Base-by-base conservation (phyloP, 1,140 invertebrate genomes). In the Diorhabda carinulata region DNA sequence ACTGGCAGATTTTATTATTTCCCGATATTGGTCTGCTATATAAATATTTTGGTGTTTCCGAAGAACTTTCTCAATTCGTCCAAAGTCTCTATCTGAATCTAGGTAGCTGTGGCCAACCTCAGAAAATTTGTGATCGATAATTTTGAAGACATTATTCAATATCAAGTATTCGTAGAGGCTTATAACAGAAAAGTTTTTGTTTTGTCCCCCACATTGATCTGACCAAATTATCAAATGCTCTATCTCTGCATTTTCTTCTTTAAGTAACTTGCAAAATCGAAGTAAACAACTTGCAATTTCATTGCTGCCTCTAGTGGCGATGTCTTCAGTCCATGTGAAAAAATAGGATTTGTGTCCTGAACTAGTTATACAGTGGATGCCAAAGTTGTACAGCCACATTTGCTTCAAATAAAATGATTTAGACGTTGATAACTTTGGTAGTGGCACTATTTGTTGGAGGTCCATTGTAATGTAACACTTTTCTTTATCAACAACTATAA, bases 351-450 rank as follows among this genome's bases (percentile, higher is more conserved):
- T 70, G 10, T 45, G 3, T 58, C 43, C 60, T 6, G 7, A 40
- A 42, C 10, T 52, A 6, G 56, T 66, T 8, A 69, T 67, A 25
- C 4, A 61, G 10, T 75, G 74, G 43, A 73, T 67, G 2, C 70
- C 61, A 47, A 73, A 70, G 61, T 73, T 72, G 59, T 75, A 72
- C 61, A 76, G 68, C 70, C 71, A 76, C 45, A 77, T 64, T 57
- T 78, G 77, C 6, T 72, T 8, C 59, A 70, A 57, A 64, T 76
- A 76, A 69, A 76, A 77, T 6, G 73, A 70, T 61, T 76, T 75
- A n/a, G 70, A 75, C 43, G 73, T 76, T 25, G 65, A 61, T 61
- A 78, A n/a, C 66, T 72, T 74, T 2, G 71, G 67, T 10, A 74
- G 52, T 8, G 72, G 74, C 66, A 72, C 67, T 2, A 69, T 74